These are phyloP conservation scores for Chrysodeixis includens DNA, from an alignment of 2,888 invertebrate species.

Conservation along the genomic window DNA sequence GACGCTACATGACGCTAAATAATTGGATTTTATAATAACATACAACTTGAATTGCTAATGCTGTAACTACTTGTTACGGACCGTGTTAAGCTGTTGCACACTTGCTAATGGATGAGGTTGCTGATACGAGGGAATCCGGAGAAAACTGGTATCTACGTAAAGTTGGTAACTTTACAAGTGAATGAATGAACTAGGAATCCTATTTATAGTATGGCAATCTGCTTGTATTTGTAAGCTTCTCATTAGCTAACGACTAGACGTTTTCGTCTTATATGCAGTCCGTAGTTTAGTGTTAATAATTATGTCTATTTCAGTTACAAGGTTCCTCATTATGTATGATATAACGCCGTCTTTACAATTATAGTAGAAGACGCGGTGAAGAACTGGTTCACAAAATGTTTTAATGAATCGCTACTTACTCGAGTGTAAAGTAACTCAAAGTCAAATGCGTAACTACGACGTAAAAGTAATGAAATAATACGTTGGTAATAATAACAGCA, in stretches of 20 bases:
- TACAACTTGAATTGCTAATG: constrained; percentile 30
- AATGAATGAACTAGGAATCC: no score
- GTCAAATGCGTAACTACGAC: background rate
- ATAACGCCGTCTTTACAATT: background rate
- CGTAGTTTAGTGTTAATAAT: no score
- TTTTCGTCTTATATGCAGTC: no score
- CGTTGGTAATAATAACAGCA: background rate
- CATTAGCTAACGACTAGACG: no score
- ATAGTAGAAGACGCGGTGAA: background rate
- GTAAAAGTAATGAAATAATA: background rate
- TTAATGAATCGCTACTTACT: constrained; percentile 2
- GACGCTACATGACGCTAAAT: constrained; percentile 35
- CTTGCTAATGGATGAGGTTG: constrained; percentile 16
- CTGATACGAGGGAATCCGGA: background rate
- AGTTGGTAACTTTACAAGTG: no score
- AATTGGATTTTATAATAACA: constrained; percentile 28
- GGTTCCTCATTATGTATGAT: no score
- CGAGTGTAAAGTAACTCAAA: background rate
- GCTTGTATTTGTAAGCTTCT: no score
- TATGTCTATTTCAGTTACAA: no score
- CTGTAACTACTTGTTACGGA: constrained; percentile 32
- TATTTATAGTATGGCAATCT: no score
- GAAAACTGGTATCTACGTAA: background rate
- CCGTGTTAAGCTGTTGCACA: constrained; percentile 11
- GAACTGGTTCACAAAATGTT: background rate